Conservation (phyloP, 2,888 invertebrate species). For the Cordylochernes scorpioides region DNA sequence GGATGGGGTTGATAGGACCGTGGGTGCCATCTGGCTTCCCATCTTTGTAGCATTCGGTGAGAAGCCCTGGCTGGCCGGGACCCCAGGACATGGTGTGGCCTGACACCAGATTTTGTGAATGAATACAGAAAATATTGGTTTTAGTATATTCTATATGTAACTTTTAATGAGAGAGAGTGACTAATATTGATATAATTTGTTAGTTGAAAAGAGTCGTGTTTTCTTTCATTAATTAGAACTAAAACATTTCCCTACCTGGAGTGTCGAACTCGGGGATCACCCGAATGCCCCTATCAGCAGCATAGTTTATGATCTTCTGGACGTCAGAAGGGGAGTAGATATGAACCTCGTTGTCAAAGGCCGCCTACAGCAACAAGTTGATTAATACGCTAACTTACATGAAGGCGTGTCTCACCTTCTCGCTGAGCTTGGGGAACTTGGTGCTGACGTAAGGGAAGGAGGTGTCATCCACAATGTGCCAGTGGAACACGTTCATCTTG, state of each 20-base stretch:
- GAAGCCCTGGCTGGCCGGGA: conserved; percentile 37
- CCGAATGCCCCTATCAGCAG: conserved; percentile 49
- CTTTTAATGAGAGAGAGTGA: no score
- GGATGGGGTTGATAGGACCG: conserved; percentile 50
- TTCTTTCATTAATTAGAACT: no score
- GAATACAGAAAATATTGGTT: no score
- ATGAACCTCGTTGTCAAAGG: conserved; percentile 33
- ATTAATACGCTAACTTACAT: not conserved
- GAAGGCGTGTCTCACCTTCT: conserved; percentile 5
- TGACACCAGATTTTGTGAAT: no score
- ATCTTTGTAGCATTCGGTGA: conserved; percentile 40
- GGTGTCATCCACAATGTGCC: conserved; percentile 55
- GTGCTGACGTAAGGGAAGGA: conserved; percentile 51
- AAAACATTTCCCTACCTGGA: conserved; percentile 32
- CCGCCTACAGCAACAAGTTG: conserved; percentile 29
- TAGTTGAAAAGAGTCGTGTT: no score
- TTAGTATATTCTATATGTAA: no score
- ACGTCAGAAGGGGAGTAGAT: conserved; percentile 39
- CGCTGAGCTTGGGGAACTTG: conserved; percentile 20
- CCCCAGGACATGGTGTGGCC: conserved; percentile 73
- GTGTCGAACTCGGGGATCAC: conserved; percentile 74
- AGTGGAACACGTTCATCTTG: conserved; percentile 77
- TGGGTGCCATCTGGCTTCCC: conserved; percentile 30
- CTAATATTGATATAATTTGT: no score
- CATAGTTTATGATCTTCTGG: conserved; percentile 40